A percentile compares a stretch with the other conserved stretches of the same genome.
phyloP scores from a whole-genome alignment of 2,797 vertebrate genomes.

The Bryconaethiops microstoma region DNA sequence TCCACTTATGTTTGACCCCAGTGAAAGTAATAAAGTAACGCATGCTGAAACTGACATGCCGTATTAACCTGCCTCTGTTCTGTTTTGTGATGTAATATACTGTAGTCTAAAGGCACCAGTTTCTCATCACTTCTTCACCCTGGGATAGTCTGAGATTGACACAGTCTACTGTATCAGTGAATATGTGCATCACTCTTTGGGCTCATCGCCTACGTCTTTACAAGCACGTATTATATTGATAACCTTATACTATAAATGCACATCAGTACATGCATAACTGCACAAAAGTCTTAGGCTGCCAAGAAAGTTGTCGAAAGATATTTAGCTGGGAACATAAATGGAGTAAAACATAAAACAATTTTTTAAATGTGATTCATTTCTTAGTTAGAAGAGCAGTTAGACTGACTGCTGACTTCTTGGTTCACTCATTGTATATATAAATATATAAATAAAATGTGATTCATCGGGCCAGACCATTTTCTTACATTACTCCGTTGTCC shows the following conservation, averaged over 20 bases:
- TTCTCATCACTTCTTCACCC: neutral
- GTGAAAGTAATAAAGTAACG: constrained; percentile 55
- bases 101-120: constrained; percentile 32
- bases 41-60: constrained; percentile 48
- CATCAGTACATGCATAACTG: neutral
- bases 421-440: too few relatives aligned
- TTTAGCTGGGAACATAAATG: too few relatives aligned
- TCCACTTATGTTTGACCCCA: constrained; percentile 52
- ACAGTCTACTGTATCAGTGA: neutral
- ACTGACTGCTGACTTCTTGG: too few relatives aligned
- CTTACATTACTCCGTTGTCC: too few relatives aligned
- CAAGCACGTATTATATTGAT: neutral
- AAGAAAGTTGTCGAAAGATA: too few relatives aligned
- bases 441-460: too few relatives aligned
- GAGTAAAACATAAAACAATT: too few relatives aligned
- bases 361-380: too few relatives aligned
- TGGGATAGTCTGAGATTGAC: neutral
- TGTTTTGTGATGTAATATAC: constrained; percentile 46
- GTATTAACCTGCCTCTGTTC: constrained; percentile 46
- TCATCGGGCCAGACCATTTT: too few relatives aligned
- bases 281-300: too few relatives aligned
- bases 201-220: neutral
- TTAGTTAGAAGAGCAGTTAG: too few relatives aligned
- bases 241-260: neutral
- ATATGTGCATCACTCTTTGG: constrained; percentile 4